These are phyloP conservation scores for Tipula vernalis DNA, from an alignment of 2,888 invertebrate genomes.

Conservation along the genomic window DNA sequence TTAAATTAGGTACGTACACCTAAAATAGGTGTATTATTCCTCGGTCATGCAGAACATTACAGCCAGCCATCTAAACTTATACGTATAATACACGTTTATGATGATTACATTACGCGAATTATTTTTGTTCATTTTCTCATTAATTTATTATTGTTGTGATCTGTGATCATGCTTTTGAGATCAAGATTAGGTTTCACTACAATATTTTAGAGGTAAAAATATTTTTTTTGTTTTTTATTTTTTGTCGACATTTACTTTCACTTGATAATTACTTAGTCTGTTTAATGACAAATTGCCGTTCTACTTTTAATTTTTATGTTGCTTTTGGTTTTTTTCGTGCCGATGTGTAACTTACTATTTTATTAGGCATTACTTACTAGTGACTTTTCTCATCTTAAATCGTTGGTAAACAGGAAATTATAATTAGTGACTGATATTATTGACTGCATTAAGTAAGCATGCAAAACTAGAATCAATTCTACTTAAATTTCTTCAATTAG, in stretches of 20 bases:
- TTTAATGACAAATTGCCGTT: neutral
- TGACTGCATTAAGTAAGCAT: neutral
- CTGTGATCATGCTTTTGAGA: too few species aligned
- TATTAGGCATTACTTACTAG: neutral
- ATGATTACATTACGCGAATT: neutral
- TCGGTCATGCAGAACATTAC: neutral
- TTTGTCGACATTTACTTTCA: neutral
- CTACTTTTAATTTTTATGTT: too few species aligned
- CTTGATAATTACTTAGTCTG: neutral
- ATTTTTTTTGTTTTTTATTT: too few species aligned
- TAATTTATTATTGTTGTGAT: too few species aligned
- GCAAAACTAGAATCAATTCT: too few species aligned
- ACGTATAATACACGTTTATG: neutral
- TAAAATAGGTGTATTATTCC: neutral
- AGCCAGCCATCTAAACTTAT: neutral
- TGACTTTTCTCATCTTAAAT: neutral
- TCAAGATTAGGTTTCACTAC: too few species aligned
- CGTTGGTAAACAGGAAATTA: neutral
- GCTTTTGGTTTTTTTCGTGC: neutral
- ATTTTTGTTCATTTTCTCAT: too few species aligned
- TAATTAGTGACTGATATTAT: too few species aligned
- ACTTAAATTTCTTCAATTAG: too few species aligned
- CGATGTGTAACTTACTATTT: neutral
- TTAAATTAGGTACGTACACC: neutral
- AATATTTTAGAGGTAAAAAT: too few species aligned